Conservation (phyloP, 1,140 invertebrate species). For the Probaryconus sp. region DNA sequence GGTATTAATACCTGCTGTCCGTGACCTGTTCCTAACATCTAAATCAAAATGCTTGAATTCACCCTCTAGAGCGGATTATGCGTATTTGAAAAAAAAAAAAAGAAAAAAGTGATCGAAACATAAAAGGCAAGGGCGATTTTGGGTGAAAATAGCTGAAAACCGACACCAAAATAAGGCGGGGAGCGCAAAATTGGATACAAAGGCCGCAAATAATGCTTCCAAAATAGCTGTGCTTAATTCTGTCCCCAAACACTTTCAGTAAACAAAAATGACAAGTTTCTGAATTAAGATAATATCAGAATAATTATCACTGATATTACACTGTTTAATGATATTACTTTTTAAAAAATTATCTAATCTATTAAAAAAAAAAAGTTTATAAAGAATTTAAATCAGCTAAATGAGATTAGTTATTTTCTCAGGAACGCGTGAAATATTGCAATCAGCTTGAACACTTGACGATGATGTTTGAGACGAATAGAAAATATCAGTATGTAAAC, state of each 20-base stretch:
- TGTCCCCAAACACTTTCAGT: constrained; percentile 60
- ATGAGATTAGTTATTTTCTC: constrained; percentile 46
- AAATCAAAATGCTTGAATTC: constrained; percentile 72
- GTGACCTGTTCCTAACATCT: constrained; percentile 73
- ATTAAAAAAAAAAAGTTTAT: constrained; percentile 43
- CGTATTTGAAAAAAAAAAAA: constrained; percentile 73
- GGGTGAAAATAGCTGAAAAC: constrained; percentile 78
- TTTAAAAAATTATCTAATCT: too few species aligned
- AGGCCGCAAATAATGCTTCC: constrained; percentile 72
- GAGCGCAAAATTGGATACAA: constrained; percentile 75
- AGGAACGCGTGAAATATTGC: constrained; percentile 52
- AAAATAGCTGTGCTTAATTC: constrained; percentile 75
- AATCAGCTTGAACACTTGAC: constrained; percentile 51
- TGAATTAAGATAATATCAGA: too few species aligned
- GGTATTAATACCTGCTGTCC: constrained; percentile 71
- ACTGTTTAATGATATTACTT: too few species aligned
- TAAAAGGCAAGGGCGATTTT: constrained; percentile 75
- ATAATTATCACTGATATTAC: too few species aligned
- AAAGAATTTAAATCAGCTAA: constrained; percentile 24
- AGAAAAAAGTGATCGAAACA: constrained; percentile 60
- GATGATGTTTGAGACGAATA: constrained; percentile 49
- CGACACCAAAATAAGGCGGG: constrained; percentile 77
- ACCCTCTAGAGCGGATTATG: constrained; percentile 76
- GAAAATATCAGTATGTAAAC: constrained; percentile 64
- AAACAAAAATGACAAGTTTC: too few species aligned